Conservation (phyloP, 2,113 vertebrate genomes). For the Loxodonta africana region DNA sequence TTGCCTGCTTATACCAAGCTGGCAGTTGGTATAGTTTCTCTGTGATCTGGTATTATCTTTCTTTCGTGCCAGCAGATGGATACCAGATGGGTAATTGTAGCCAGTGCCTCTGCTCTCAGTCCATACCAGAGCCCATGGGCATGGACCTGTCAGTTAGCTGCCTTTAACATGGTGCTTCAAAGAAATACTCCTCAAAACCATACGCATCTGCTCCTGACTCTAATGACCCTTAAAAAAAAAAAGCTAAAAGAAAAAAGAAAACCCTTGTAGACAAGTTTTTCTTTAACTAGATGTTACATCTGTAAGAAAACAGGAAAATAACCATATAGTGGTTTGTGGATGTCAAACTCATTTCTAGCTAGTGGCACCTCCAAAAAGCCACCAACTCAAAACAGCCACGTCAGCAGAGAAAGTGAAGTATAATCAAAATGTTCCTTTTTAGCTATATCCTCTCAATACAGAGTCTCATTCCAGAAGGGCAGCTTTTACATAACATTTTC, state of each 20-base stretch:
- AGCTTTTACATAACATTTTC: conserved; percentile 77
- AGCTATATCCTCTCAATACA: conserved; percentile 50
- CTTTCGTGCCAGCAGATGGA: conserved; percentile 90
- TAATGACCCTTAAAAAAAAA: conserved; percentile 79
- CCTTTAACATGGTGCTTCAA: conserved; percentile 88
- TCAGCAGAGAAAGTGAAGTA: conserved; percentile 76
- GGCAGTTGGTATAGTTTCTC: conserved; percentile 88
- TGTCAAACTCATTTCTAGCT: conserved; percentile 82
- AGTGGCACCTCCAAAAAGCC: conserved; percentile 82
- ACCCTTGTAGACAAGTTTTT: conserved; percentile 77
- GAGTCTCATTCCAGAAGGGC: conserved; percentile 70
- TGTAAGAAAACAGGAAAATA: conserved; percentile 78
- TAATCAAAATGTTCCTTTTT: conserved; percentile 83
- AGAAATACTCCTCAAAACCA: conserved; percentile 85
- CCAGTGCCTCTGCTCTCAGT: conserved; percentile 85
- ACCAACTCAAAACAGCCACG: conserved; percentile 74
- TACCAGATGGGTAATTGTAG: conserved; percentile 90
- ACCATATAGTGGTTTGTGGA: conserved; percentile 72
- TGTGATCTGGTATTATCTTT: conserved; percentile 90
- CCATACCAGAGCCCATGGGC: conserved; percentile 85
- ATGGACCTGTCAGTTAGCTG: conserved; percentile 85
- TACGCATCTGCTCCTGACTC: conserved; percentile 88
- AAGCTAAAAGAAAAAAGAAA: conserved; percentile 66
- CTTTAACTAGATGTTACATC: conserved; percentile 85
- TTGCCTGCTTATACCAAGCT: conserved; percentile 86